Conservation (phyloP, 2,797 vertebrate species). For the Chaetophractus vellerosus region DNA sequence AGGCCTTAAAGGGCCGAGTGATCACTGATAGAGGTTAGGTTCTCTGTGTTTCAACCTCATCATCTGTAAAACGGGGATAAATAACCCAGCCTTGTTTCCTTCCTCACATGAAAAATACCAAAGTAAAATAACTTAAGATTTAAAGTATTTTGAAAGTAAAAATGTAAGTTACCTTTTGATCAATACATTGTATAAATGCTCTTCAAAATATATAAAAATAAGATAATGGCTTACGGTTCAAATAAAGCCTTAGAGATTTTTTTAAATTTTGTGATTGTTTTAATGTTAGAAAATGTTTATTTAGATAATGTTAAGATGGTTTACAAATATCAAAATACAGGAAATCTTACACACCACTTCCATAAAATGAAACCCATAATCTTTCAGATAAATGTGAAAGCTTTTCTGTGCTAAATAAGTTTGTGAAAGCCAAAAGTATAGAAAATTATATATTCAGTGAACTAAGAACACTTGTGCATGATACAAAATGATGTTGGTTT, state of each 20-base stretch:
- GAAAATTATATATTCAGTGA: neutral
- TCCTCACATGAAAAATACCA: neutral
- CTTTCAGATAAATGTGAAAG: conserved; percentile 71
- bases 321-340: neutral
- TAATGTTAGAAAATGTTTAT: neutral
- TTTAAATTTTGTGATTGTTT: neutral
- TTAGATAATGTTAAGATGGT: neutral
- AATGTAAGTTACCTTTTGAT: neutral
- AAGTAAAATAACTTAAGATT: neutral
- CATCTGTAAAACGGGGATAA: neutral
- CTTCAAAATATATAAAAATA: neutral
- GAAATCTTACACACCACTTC: neutral
- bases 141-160: conserved; percentile 53
- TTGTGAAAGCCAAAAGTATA: conserved; percentile 10
- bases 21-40: neutral
- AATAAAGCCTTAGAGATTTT: neutral
- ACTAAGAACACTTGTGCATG: conserved; percentile 57
- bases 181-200: neutral
- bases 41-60: neutral
- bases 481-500: conserved; percentile 86
- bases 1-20: neutral
- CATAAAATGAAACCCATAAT: conserved; percentile 11
- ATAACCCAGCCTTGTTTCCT: neutral
- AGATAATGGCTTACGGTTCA: neutral
- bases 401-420: neutral